Conservation (phyloP, 1,140 invertebrate genomes). For the Dreissena polymorpha region DNA sequence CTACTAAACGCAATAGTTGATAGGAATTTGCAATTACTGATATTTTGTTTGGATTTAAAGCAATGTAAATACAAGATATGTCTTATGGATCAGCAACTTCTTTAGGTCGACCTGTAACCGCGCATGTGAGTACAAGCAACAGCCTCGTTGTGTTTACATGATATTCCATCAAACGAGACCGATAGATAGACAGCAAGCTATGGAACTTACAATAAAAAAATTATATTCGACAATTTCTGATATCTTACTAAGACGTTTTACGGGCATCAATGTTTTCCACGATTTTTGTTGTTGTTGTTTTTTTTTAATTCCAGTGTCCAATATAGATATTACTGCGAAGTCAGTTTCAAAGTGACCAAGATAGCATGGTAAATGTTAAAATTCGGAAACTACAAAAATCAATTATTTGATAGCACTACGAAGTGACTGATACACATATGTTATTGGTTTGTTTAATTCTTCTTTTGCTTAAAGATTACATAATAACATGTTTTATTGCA, state of each 20-base stretch:
- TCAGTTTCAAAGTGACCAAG: too few species aligned
- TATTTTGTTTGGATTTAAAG: neutral
- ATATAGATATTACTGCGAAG: neutral
- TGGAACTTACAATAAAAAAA: neutral
- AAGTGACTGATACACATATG: too few species aligned
- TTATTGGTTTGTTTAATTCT: too few species aligned
- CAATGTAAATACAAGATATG: too few species aligned
- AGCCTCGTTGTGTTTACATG: neutral
- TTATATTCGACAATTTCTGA: neutral
- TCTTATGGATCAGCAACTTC: conserved; percentile 7
- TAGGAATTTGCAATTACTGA: neutral
- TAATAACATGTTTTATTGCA: too few species aligned
- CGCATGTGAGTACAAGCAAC: conserved; percentile 17
- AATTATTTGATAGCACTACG: too few species aligned
- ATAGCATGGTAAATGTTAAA: too few species aligned
- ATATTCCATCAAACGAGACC: neutral
- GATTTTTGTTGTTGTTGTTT: neutral
- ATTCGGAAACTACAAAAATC: too few species aligned
- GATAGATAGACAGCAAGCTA: neutral
- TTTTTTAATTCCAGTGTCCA: neutral
- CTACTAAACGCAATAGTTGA: neutral
- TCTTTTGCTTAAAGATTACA: too few species aligned
- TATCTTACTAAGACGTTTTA: neutral
- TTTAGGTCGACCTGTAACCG: conserved; percentile 31
- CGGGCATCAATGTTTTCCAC: neutral